Evolutionary conservation across 2,797 vertebrate genomes (phyloP), one percentile per base, ranked within the genome.

Genomic region (Sebastes vulpes): DNA sequence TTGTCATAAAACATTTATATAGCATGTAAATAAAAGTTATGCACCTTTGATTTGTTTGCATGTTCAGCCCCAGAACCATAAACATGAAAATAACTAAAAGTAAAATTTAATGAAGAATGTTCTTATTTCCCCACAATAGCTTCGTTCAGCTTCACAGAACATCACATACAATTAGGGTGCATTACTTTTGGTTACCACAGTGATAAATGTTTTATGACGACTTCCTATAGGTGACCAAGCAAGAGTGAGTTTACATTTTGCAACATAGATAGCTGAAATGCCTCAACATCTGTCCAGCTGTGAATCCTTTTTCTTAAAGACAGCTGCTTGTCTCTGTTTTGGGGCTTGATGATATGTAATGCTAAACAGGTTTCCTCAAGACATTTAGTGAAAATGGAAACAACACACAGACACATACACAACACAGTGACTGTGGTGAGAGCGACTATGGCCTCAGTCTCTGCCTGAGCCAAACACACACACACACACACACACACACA

Each of bases 381-480:
- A 85, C 73, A 66, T 72, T 56, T 23, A 9, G 58, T 77, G 81
- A 38, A 38, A 82, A 90, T 82, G 71, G 58, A 69, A 69, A 83
- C 50, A 31, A 81, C 64, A 84, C 83, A 76, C 77, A 85, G 65
- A 84, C 66, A 85, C 38, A 5, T 58, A 79, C 72, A 89, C 84
- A 35, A 84, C 85, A 85, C 83, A 83, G 73, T 75, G 81, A 76
- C 75, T 20, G 72, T 72, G 65, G 85, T 25, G 71, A 69, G 75
- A 71, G 82, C n/a, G n/a, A 65, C 64, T 18, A 23, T 53, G 75
- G 80, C 77, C 70, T 69, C 81, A 14, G 78, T 56, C 73, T 83
- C 83, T 75, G 74, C 79, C 78, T 61, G 80, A 85, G 85, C 48
- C 81, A 52, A 77, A 53, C 54, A n/a, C 64, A 14, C 42, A 20